phyloP scores from a whole-genome alignment of 2,888 invertebrate genomes.

The Sarcophaga subvicina region DNA sequence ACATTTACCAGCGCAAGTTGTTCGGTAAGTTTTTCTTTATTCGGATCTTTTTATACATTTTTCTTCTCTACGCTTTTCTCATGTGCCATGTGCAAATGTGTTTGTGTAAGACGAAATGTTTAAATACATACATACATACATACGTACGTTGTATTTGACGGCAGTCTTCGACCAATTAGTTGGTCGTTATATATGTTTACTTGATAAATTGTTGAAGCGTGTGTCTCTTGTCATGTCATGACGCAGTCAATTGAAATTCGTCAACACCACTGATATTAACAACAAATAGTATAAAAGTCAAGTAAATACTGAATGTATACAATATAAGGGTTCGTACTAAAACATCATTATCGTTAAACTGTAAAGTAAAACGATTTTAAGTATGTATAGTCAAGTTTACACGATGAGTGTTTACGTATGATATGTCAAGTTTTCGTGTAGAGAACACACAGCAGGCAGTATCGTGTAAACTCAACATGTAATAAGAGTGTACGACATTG shows the following conservation, averaged over 20 bases:
- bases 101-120: conserved; percentile 30
- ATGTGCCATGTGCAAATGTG: background rate
- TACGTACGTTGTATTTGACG: conserved; percentile 7
- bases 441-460: too few species aligned
- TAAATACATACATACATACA: background rate
- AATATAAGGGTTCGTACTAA: too few species aligned
- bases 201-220: conserved; percentile 67
- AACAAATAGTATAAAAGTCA: background rate
- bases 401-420: too few species aligned
- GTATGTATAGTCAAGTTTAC: too few species aligned
- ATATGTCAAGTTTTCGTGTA: too few species aligned
- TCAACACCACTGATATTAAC: conserved; percentile 21
- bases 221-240: conserved; percentile 67
- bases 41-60: conserved; percentile 40
- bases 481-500: too few species aligned
- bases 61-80: conserved; percentile 7
- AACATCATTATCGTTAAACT: too few species aligned
- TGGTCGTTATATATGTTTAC: conserved; percentile 64
- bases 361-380: too few species aligned
- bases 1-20: conserved; percentile 30
- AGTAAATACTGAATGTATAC: background rate
- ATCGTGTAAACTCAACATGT: too few species aligned
- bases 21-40: conserved; percentile 54
- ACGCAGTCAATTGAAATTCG: conserved; percentile 64
- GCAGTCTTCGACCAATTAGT: conserved; percentile 67